Conservation (phyloP, 2,888 invertebrate species). For the Ptilodon capucinus region DNA sequence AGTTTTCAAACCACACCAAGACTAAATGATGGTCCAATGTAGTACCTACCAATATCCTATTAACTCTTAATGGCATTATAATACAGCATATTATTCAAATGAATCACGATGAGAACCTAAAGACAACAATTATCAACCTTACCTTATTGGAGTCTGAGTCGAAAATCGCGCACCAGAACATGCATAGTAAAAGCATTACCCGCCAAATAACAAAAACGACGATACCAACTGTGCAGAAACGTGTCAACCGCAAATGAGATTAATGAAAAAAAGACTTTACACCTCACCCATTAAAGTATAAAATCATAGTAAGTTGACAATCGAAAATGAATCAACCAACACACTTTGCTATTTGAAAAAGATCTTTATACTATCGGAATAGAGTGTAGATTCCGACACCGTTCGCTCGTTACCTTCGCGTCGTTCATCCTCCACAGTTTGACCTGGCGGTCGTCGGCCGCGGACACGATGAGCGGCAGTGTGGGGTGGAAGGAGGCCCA, state of each 20-base stretch:
- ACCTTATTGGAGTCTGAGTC: not conserved
- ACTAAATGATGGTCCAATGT: no score
- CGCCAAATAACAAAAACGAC: not conserved
- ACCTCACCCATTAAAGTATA: not conserved
- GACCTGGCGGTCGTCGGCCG: constrained; percentile 98
- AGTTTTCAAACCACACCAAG: not conserved
- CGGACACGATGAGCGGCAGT: constrained; percentile 96
- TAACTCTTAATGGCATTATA: not conserved
- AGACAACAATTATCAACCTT: not conserved
- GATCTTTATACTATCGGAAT: not conserved
- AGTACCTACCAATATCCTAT: not conserved
- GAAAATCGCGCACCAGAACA: not conserved
- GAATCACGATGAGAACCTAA: not conserved
- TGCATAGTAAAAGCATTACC: not conserved
- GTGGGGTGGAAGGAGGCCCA: constrained; percentile 99
- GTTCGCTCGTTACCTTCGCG: constrained; percentile 84
- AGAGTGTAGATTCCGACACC: not conserved
- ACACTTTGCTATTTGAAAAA: not conserved
- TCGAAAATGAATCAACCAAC: not conserved
- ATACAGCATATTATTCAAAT: not conserved
- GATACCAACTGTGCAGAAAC: not conserved
- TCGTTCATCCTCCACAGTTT: constrained; percentile 99
- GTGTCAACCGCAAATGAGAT: not conserved
- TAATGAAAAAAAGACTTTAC: not conserved
- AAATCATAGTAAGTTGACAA: not conserved